Evolutionary conservation across 2,113 vertebrate genomes (phyloP).

Genomic region (Syrrhaptes paradoxus): DNA sequence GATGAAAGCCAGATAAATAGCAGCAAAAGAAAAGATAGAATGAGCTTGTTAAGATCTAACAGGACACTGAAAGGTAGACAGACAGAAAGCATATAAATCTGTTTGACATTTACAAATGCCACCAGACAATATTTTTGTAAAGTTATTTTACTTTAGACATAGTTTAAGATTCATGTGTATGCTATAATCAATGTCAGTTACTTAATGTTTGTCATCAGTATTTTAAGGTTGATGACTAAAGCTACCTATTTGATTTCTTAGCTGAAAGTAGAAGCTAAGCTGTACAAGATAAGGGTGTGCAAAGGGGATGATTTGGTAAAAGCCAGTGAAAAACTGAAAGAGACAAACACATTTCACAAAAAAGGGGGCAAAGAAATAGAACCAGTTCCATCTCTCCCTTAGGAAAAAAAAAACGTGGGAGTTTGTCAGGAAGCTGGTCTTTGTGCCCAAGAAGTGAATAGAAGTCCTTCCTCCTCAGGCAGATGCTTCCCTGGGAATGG

Average conservation of each 20-base stretch:
- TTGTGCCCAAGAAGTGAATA: background rate
- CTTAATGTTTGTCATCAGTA: background rate
- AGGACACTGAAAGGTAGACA: background rate
- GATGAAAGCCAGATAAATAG: background rate
- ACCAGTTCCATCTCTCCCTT: background rate
- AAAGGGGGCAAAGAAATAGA: background rate
- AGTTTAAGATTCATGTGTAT: background rate
- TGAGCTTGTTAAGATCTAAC: background rate
- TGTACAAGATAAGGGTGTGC: background rate
- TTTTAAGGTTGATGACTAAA: background rate
- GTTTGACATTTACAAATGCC: background rate
- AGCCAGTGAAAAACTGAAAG: background rate
- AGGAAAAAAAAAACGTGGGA: rapidly evolving
- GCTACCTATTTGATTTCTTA: background rate
- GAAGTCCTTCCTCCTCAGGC: background rate
- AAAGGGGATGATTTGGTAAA: background rate
- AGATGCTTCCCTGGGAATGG: background rate
- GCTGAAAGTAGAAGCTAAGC: background rate
- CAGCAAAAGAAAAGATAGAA: background rate
- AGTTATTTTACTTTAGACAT: background rate
- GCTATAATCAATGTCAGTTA: background rate
- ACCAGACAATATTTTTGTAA: background rate
- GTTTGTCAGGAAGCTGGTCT: background rate
- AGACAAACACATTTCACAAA: background rate
- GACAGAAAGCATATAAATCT: background rate